Conservation (phyloP, 2,797 vertebrate genomes). For the Discoglossus pictus region DNA sequence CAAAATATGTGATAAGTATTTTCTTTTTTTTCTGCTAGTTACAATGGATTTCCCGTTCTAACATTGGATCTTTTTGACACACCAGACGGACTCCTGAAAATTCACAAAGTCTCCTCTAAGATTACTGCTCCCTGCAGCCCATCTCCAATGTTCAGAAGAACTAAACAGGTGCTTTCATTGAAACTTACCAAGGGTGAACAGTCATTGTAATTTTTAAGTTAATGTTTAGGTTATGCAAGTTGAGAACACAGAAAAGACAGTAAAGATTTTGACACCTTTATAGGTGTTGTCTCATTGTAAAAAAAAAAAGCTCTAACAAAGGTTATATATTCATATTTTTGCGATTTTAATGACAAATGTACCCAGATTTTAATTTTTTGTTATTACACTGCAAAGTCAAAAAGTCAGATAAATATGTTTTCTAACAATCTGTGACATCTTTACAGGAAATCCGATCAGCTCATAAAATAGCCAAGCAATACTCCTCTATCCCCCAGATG, state of each 20-base stretch:
- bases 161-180: slow-evolving; percentile 86
- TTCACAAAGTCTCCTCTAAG: slow-evolving; percentile 76
- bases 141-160: slow-evolving; percentile 92
- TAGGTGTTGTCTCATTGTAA: no score
- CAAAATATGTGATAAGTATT: background rate
- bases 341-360: no score
- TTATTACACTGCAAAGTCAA: no score
- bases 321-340: no score
- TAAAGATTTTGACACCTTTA: no score
- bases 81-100: slow-evolving; percentile 75
- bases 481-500: slow-evolving; percentile 95
- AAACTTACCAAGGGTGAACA: no score
- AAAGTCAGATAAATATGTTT: no score
- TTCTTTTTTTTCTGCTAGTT: slow-evolving; percentile 76
- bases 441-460: slow-evolving; percentile 93
- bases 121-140: slow-evolving; percentile 90
- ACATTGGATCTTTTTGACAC: slow-evolving; percentile 86
- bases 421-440: slow-evolving; percentile 30
- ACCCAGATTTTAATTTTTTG: no score
- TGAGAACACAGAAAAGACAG: no score
- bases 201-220: background rate
- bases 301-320: no score
- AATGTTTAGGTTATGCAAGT: no score
- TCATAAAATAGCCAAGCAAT: slow-evolving; percentile 91
- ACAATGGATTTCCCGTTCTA: slow-evolving; percentile 92